Conservation (phyloP, 2,797 vertebrate species). For the Thalassophryne amazonica region DNA sequence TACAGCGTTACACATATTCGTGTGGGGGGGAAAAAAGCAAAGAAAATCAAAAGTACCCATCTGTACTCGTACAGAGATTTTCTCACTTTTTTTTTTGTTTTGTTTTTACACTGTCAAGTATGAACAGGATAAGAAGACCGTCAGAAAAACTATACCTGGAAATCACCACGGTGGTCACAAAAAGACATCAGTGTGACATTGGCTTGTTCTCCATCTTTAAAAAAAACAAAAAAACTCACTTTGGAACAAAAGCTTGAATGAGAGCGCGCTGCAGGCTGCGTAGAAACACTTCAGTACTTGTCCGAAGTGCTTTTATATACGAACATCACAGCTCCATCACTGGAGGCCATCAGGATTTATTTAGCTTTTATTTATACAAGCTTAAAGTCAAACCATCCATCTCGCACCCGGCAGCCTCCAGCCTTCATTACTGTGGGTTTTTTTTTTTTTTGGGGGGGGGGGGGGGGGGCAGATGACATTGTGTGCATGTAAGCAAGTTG, state of each 20-base stretch:
- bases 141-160: too few relatives aligned
- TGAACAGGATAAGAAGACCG: too few relatives aligned
- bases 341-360: conserved; percentile 68
- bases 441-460: background rate
- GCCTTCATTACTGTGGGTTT: conserved; percentile 55
- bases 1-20: too few relatives aligned
- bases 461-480: conserved; percentile 30
- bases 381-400: conserved; percentile 72
- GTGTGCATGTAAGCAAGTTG: conserved; percentile 47
- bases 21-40: too few relatives aligned
- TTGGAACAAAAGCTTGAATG: conserved; percentile 60
- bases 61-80: too few relatives aligned
- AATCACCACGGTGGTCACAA: too few relatives aligned
- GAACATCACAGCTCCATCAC: conserved; percentile 45
- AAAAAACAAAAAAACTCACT: too few relatives aligned
- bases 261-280: conserved; percentile 27
- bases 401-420: conserved; percentile 57
- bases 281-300: conserved; percentile 10
- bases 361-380: conserved; percentile 76
- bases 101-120: too few relatives aligned
- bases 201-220: conserved; percentile 19
- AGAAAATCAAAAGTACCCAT: too few relatives aligned
- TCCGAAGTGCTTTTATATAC: conserved; percentile 25
- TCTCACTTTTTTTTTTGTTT: too few relatives aligned
- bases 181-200: conserved; percentile 40